Evolutionary conservation across 2,113 vertebrate genomes (phyloP), one percentile per base, ranked within the genome.

Genomic region (Murina feae): DNA sequence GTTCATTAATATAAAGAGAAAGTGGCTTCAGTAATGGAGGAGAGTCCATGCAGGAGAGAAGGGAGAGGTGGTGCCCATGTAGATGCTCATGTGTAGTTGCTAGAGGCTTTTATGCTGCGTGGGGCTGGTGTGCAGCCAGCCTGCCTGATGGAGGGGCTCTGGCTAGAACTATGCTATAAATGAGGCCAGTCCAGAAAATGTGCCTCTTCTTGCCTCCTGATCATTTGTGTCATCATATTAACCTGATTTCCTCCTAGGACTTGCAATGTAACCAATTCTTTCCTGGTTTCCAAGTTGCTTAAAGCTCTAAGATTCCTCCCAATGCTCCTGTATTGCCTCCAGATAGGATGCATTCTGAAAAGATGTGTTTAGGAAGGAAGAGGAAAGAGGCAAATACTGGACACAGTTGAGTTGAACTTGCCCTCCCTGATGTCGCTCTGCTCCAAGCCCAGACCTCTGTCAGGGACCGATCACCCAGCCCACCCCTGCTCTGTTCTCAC

Each of bases 281-380:
- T 72, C 51, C 25, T 20, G 30, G 25, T 65, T 85, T 74, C 37
- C 68, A 28, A 86, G 82, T 44, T 84, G 23, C n/a, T 87, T 78
- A 47, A 75, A 75, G 55, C 1, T 2, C 14, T 47, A 4, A 32
- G 23, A 44, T 86, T 39, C 76, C 37, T 53, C 18, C 58, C 11
- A 13, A 2, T 21, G 39, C 53, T 60, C 47, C 83, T 42, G 20
- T 25, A 49, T 47, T 69, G 37, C 44, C 49, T 53, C 35, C 39
- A 93, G 55, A 20, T 85, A 35, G 44, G 7, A 25, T 71, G 23
- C 55, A 2, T 51, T 49, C 86, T 86, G 63, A 53, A 82, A 25
- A 90, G 85, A 81, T 25, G 66, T 68, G 35, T 68, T 76, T 51
- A 4, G 16, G 42, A 30, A 69, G 42, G 78, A 93, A 35, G 42